A percentile compares a stretch with the other conserved stretches of the same genome.
These are phyloP conservation scores for Thunnus albacares DNA, from an alignment of 2,797 vertebrate genomes.

Conservation along the genomic window DNA sequence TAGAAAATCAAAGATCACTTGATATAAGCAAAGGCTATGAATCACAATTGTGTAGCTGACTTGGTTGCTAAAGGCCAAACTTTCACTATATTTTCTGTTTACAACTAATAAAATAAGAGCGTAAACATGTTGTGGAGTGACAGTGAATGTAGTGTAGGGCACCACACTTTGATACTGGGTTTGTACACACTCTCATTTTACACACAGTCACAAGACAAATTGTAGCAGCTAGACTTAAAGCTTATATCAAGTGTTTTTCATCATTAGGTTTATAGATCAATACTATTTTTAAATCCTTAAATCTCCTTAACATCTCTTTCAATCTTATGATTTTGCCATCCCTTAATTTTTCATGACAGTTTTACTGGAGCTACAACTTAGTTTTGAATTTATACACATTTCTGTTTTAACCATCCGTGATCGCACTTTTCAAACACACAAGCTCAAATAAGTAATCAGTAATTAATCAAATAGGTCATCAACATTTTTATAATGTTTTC, in stretches of 20 bases:
- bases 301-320: not conserved
- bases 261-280: not conserved
- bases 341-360: no score
- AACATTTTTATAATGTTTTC: no score
- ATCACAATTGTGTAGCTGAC: not conserved
- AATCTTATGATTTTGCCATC: no score
- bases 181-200: no score
- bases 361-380: no score
- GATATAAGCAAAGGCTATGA: not conserved
- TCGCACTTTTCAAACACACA: not conserved
- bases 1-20: not conserved
- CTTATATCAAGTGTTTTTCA: no score
- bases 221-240: no score
- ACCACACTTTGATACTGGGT: not conserved
- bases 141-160: conserved; percentile 11
- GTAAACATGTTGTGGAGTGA: conserved; percentile 1
- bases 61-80: not conserved
- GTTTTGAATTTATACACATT: no score
- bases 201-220: no score
- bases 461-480: not conserved
- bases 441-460: not conserved
- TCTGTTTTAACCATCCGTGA: no score
- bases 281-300: conserved; percentile 12
- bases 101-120: not conserved
- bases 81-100: not conserved